Conservation (phyloP, 2,888 invertebrate genomes). For the Laspeyria flexula region DNA sequence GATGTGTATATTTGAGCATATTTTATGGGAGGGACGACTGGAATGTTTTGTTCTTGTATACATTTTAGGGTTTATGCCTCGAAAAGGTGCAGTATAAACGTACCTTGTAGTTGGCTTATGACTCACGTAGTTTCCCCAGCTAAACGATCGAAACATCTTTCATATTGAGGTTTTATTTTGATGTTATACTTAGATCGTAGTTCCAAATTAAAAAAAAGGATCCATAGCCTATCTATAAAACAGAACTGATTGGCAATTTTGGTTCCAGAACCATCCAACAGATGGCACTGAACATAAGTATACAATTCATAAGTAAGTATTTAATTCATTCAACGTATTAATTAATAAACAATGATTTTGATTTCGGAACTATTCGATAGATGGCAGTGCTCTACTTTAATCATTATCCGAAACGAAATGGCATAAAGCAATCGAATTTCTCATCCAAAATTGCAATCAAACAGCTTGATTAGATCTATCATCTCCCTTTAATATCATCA, state of each 20-base stretch:
- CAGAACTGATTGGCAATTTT: no score
- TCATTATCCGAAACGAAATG: not conserved
- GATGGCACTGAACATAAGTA: no score
- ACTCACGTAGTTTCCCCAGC: slow-evolving; percentile 22
- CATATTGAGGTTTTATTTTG: slow-evolving; percentile 14
- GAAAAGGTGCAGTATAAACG: slow-evolving; percentile 28
- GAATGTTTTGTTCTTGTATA: slow-evolving; percentile 29
- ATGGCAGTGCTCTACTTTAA: not conserved
- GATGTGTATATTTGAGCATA: slow-evolving; percentile 43
- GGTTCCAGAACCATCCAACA: no score
- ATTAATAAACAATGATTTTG: no score
- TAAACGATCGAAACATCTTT: slow-evolving; percentile 25
- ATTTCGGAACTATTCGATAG: not conserved
- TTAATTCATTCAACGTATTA: no score
- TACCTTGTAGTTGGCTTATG: slow-evolving; percentile 33
- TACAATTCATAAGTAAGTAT: no score
- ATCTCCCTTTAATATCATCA: not conserved
- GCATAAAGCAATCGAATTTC: not conserved
- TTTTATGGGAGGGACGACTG: slow-evolving; percentile 33
- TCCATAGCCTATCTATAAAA: no score
- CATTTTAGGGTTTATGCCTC: slow-evolving; percentile 28
- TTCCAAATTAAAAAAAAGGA: not conserved
- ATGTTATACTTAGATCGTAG: slow-evolving; percentile 1
- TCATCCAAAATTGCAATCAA: not conserved
- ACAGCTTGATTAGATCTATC: not conserved